Conservation (phyloP, 2,113 vertebrate species). For the Telmatochromis bifrenatus region DNA sequence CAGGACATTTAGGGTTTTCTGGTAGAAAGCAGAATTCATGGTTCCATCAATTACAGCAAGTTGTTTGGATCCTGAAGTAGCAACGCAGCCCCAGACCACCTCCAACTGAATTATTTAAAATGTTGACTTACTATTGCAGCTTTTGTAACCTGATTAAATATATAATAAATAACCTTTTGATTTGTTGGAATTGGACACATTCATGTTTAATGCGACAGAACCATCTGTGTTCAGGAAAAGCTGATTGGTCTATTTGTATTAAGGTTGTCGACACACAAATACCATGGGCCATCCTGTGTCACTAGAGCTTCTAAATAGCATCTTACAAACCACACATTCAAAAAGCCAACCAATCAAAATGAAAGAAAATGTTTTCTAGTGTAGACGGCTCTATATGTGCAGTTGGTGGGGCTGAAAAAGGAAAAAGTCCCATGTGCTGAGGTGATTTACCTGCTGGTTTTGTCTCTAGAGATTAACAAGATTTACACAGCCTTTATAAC, state of each 20-base stretch:
- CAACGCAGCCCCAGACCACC: not conserved
- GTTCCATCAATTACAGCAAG: not conserved
- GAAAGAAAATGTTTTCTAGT: not conserved
- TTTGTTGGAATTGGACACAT: not conserved
- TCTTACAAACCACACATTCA: not conserved
- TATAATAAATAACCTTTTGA: not conserved
- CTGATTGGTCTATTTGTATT: not conserved
- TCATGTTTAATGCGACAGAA: not conserved
- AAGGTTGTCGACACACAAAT: not conserved
- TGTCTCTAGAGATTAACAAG: not conserved
- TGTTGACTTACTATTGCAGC: not conserved
- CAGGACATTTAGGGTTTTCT: not conserved
- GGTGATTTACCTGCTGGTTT: not conserved
- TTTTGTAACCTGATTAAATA: not conserved
- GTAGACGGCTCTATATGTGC: not conserved
- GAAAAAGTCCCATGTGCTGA: not conserved
- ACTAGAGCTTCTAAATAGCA: not conserved
- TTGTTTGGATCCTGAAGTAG: not conserved
- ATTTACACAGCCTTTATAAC: slow-evolving; percentile 42
- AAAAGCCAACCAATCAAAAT: not conserved
- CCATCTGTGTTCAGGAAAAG: not conserved
- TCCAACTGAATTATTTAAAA: not conserved
- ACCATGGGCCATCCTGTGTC: not conserved
- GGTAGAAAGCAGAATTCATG: not conserved
- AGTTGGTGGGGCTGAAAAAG: not conserved